These are phyloP conservation scores for Macrobrachium rosenbergii DNA, from an alignment of 1,140 invertebrate genomes.

Conservation along the genomic window DNA sequence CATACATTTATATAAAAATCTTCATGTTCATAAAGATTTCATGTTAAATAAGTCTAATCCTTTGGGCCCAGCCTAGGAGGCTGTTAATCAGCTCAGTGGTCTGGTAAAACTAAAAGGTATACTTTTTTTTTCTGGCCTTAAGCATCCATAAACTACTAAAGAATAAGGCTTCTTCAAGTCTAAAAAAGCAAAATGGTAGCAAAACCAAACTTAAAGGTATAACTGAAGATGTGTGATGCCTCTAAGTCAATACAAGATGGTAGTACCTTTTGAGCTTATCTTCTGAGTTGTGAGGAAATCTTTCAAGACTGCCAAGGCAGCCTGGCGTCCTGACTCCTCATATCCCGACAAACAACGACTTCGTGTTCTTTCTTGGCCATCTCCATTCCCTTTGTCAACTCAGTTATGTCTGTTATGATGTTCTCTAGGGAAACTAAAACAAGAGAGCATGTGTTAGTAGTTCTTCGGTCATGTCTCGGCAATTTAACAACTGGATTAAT, in stretches of 20 bases:
- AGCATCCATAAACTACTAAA: no score
- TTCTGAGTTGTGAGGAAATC: slow-evolving; percentile 90
- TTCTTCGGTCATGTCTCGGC: no score
- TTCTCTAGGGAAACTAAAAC: slow-evolving; percentile 92
- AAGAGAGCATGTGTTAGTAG: slow-evolving; percentile 47
- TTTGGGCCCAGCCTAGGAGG: no score
- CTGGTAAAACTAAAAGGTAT: no score
- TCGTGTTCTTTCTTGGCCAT: slow-evolving; percentile 76
- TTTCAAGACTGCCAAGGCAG: slow-evolving; percentile 76
- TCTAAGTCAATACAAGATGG: neutral
- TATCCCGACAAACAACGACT: slow-evolving; percentile 41
- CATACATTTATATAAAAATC: neutral
- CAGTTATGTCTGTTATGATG: slow-evolving; percentile 90
- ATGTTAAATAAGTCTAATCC: no score
- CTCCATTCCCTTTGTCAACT: slow-evolving; percentile 97
- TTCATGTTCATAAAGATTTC: neutral
- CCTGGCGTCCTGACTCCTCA: slow-evolving; percentile 55
- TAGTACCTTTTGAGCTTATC: slow-evolving; percentile 83
- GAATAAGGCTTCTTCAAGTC: no score
- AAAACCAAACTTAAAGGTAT: no score
- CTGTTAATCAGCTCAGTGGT: no score
- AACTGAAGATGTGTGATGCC: no score
- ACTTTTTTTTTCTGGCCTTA: no score
- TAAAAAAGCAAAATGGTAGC: no score
- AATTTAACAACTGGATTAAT: no score